Evolutionary conservation across 1,140 invertebrate genomes (phyloP), one percentile per base, ranked within the genome.

Genomic region (Drosophila truncata): DNA sequence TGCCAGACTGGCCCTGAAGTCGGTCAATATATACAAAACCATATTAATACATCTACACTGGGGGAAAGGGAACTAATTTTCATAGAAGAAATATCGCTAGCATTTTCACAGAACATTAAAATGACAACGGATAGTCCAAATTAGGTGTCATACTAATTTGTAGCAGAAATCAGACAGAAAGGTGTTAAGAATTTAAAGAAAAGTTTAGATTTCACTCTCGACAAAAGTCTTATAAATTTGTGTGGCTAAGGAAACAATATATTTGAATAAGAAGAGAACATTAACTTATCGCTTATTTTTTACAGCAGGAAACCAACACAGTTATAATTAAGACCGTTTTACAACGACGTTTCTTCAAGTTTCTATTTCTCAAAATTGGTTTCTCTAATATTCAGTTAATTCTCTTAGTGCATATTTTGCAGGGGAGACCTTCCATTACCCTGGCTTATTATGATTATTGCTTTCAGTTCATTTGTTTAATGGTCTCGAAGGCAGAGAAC

Each of bases 381-480:
- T 44, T n/a, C 16, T 39, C 6, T 2, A 44, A 13, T 42, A 27
- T 23, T 46, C 2, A 59, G 16, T 23, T 31, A 47, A 60, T 66
- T 69, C 60, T 74, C 64, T 31, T 11, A 66, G 77, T 66, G 70
- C 50, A 50, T 37, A 37, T 47, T 2, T 27, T 3, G 37, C 11
- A 27, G 18, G 13, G 20, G 54, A 69, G 23, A n/a, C 7, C 18
- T 31, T 50, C 11, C 33, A 63, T 46, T 55, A 41, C 60, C 23
- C 52, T 52, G 39, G 58, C 70, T 82, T 86, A 82, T 87, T 82
- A 80, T 88, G 84, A 65, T 80, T 87, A 87, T 88, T 77, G 84
- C 83, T 84, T 80, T 72, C 71, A 78, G 80, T 80, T 84, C 63
- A 88, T 87, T 88, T 87, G 67, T 84, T 88, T 87, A 88, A 88